Base-by-base conservation (phyloP, 2,113 vertebrate genomes). In the Rostratula benghalensis region DNA sequence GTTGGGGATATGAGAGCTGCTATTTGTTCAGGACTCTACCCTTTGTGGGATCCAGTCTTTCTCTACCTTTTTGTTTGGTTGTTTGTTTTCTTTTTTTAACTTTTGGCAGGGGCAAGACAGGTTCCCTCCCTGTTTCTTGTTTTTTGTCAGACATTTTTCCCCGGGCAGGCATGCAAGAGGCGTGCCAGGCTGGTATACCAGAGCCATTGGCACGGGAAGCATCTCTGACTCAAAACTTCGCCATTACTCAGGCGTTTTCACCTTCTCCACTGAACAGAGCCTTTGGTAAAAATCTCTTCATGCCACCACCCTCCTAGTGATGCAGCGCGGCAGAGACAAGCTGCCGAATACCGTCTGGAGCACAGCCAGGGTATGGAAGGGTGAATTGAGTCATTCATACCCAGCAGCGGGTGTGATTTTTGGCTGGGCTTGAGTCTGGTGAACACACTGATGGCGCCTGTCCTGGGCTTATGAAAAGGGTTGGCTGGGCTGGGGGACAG, bases 101-200 rank as follows among this genome's bases (percentile, higher is more conserved):
- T 86, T 93, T 79, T 93, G 83, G 69, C 89, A 54, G 7, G 10
- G 19, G 13, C 7, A 43, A 64, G 53, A 84, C 65, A 83, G 67
- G 45, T 93, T 95, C 35, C 53, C 41, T 78, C 57, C 73, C 65
- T 83, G 48, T n/a, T 81, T 75, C 83, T 93, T 87, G 80, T 3
- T 48, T 92, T 93, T 81, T 94, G 56, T 90, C 73, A 84, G 80
- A 87, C 15, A 2, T 87, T 95, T 95, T 79, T 91, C 74, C 74
- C 60, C 67, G 87, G 63, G 33, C 50, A 78, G 56, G 54, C 63
- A 25, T 51, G 60, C 31, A 18, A 59, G 57, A 92, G 53, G 75
- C 21, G 20, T 64, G 77, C 84, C 81, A 92, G 81, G 28, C 87
- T 94, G 81, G 86, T 79, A 92, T 53, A 37, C 69, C 20, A 30